phyloP scores from a whole-genome alignment of 2,113 vertebrate species.

The Notarius quadriscutis region DNA sequence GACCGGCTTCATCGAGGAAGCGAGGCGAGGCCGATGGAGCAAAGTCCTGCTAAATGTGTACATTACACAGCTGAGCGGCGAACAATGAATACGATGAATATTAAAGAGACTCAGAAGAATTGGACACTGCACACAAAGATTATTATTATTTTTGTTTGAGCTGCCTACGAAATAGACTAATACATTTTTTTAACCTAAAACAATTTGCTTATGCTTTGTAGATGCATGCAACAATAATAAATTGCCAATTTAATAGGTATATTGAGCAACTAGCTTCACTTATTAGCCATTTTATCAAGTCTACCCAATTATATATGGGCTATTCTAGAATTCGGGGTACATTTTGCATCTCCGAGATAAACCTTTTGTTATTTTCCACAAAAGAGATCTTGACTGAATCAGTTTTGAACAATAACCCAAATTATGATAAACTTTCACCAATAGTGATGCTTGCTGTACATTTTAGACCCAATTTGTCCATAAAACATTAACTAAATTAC shows the following conservation, averaged over 20 bases:
- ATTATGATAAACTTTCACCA: too few relatives aligned
- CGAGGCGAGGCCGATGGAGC: neutral
- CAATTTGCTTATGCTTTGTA: neutral
- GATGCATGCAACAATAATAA: neutral
- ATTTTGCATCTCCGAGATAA: too few relatives aligned
- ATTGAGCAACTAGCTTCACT: neutral
- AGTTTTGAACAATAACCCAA: too few relatives aligned
- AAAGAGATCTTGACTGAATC: too few relatives aligned
- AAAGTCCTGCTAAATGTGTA: constrained; percentile 33
- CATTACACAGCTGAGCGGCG: constrained; percentile 25
- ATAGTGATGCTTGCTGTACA: too few relatives aligned
- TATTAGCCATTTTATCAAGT: neutral
- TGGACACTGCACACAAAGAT: neutral
- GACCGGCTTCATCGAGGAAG: constrained; percentile 25
- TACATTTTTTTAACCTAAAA: neutral
- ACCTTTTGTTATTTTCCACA: too few relatives aligned
- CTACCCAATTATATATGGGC: neutral
- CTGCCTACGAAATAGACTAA: neutral
- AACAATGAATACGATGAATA: constrained; percentile 29
- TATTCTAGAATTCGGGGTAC: too few relatives aligned
- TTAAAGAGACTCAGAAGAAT: neutral
- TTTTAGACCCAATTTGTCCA: too few relatives aligned
- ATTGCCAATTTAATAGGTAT: neutral
- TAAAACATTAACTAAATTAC: too few relatives aligned
- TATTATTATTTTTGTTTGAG: neutral